phyloP scores from a whole-genome alignment of 2,888 invertebrate genomes.

The Limnephilus auricula region DNA sequence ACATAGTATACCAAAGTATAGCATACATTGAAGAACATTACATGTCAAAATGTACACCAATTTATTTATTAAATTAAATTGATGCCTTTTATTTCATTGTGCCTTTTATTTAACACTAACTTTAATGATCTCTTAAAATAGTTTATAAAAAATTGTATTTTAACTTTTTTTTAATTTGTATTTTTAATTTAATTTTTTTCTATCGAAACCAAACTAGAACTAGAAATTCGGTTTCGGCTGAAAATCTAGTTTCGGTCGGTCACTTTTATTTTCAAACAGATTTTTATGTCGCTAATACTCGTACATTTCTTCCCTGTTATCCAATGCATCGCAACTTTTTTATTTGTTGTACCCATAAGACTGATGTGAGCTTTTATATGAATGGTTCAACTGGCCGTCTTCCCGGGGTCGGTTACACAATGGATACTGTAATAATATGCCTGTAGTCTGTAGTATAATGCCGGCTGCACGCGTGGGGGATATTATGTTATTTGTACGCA shows the following conservation, averaged over 20 bases:
- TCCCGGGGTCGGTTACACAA: conserved; percentile 39
- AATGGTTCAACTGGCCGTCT: neutral
- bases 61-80: too few relatives aligned
- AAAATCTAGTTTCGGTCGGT: too few relatives aligned
- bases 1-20: too few relatives aligned
- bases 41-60: too few relatives aligned
- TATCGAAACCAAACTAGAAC: neutral
- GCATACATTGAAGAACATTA: too few relatives aligned
- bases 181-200: too few relatives aligned
- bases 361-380: neutral
- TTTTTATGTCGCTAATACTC: neutral
- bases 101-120: too few relatives aligned
- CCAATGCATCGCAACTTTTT: neutral
- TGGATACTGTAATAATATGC: conserved; percentile 27
- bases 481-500: conserved; percentile 23
- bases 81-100: too few relatives aligned
- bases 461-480: conserved; percentile 30
- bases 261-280: neutral
- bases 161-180: too few relatives aligned
- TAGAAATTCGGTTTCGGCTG: too few relatives aligned
- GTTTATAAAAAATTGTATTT: too few relatives aligned
- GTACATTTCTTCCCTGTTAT: neutral
- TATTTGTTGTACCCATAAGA: neutral
- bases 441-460: conserved; percentile 22
- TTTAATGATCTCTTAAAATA: too few relatives aligned